phyloP scores from a whole-genome alignment of 2,797 vertebrate genomes.

The Mus minutoides region DNA sequence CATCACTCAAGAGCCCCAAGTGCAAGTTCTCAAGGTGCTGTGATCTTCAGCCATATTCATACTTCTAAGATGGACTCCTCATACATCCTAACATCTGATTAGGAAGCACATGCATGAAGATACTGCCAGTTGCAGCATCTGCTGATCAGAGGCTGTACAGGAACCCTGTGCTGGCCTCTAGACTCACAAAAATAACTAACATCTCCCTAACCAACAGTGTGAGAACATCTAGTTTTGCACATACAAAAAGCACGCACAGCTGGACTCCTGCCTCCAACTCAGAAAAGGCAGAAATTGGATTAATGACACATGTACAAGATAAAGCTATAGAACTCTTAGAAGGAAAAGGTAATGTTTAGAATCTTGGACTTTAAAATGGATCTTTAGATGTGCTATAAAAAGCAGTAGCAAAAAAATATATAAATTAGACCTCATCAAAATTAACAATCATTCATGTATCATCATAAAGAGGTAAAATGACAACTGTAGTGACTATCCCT shows the following conservation, averaged over 20 bases:
- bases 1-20: slow-evolving; percentile 25
- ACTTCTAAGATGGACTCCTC: background rate
- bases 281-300: background rate
- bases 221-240: background rate
- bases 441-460: background rate
- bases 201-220: background rate
- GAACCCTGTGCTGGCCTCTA: background rate
- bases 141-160: background rate
- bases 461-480: background rate
- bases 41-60: background rate
- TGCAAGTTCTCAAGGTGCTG: slow-evolving; percentile 13
- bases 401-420: background rate
- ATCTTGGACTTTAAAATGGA: background rate
- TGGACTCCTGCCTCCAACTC: background rate
- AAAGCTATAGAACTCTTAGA: background rate
- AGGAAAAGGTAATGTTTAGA: background rate
- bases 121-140: background rate
- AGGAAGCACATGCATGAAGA: background rate
- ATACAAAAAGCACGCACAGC: background rate
- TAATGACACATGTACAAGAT: background rate
- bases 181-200: slow-evolving; percentile 1
- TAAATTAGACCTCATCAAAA: background rate
- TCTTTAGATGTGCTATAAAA: slow-evolving; percentile 12
- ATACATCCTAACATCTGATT: background rate
- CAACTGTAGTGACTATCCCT: too few relatives aligned